Base-by-base conservation (phyloP, 2,113 vertebrate genomes). In the Silurus asotus region DNA sequence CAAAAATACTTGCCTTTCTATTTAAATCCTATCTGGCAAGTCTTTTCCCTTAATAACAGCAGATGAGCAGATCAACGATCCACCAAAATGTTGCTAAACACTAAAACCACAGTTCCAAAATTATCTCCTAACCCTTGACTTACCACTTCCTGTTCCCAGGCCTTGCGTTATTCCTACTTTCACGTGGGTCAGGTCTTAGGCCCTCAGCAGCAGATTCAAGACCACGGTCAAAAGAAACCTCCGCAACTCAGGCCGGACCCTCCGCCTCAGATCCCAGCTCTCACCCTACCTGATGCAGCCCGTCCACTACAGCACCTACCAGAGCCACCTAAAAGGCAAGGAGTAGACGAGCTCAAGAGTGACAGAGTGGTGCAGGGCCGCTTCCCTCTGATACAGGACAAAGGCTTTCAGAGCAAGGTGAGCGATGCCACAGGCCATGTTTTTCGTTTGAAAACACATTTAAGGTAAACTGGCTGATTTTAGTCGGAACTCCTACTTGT, bases 111-210 rank as follows among this genome's bases (percentile, higher is more conserved):
- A 8, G 0, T 58, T 80, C 25, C n/a, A 37, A 37, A 37, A 37
- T n/a, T 3, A 95, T 84, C 95, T 93, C 67, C 85, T 90, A 95
- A 94, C 70, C 90, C 94, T 37, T 67, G 8, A 8, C 97, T 96
- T 81, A 61, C 75, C 10, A 28, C 37, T 37, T 37, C n/a, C 80
- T 20, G 75, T 83, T 90, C 90, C 89, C 58, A 99, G 98, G 95
- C 97, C 70, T 89, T 99, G 91, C 96, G 96, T 55, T 96, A 98
- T 89, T 93, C 96, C 0, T 99, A 99, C 90, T 99, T 99, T 92
- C 97, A 98, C 92, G 96, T 99, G 64, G 97, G 97, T 74, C 98
- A 99, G 90, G 89, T 97, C 55, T 90, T 98, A 87, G 97, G 51
- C 85, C 91, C 25, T 9, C 92, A 93, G 88, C 91, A 91, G 0